Conservation (phyloP, 2,797 vertebrate species). For the Kryptopterus vitreolus region DNA sequence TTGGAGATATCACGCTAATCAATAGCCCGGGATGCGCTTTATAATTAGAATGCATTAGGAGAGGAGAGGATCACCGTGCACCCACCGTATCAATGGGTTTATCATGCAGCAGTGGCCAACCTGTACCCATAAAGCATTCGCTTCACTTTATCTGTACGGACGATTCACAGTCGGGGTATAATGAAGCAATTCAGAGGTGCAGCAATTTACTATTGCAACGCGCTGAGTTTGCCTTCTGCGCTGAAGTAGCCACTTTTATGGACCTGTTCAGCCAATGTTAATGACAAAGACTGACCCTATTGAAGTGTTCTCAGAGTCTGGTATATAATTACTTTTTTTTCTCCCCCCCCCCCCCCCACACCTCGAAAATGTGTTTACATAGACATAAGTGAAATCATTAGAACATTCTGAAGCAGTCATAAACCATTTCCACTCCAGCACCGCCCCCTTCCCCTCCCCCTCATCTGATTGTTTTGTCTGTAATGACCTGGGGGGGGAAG, state of each 20-base stretch:
- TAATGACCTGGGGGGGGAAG: slow-evolving; percentile 6
- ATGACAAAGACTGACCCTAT: slow-evolving; percentile 38
- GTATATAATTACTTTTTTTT: slow-evolving; percentile 39
- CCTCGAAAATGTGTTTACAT: slow-evolving; percentile 41
- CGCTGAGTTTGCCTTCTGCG: slow-evolving; percentile 39
- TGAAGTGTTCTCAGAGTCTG: slow-evolving; percentile 23
- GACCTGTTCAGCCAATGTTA: slow-evolving; percentile 37
- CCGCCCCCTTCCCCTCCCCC: no score
- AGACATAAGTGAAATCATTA: slow-evolving; percentile 38
- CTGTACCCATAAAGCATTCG: slow-evolving; percentile 32
- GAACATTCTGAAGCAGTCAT: slow-evolving; percentile 12
- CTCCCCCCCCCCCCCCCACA: no score
- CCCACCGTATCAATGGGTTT: slow-evolving; percentile 33
- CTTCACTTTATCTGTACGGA: slow-evolving; percentile 36
- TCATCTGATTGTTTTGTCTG: slow-evolving; percentile 23
- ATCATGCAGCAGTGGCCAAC: slow-evolving; percentile 20
- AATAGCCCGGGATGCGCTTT: slow-evolving; percentile 23
- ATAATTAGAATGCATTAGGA: slow-evolving; percentile 46
- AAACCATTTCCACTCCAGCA: slow-evolving; percentile 17
- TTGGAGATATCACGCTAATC: slow-evolving; percentile 37
- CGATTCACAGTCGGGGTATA: slow-evolving; percentile 35
- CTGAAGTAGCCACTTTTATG: slow-evolving; percentile 36
- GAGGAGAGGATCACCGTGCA: slow-evolving; percentile 21
- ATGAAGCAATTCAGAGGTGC: slow-evolving; percentile 31
- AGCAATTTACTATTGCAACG: slow-evolving; percentile 23